phyloP scores from a whole-genome alignment of 2,797 vertebrate species.

The Anabas testudineus region DNA sequence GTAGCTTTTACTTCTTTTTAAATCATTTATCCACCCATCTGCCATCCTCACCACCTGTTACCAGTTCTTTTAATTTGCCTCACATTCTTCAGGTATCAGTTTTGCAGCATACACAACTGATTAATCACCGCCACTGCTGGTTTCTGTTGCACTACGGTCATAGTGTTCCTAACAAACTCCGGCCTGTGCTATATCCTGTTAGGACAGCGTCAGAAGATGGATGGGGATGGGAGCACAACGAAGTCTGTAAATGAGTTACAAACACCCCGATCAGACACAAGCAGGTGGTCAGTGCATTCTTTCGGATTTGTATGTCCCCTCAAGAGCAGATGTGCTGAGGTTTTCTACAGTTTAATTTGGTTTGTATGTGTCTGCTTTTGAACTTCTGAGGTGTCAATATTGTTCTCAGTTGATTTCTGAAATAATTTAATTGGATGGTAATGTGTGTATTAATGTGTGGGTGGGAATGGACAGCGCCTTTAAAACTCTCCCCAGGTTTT shows the following conservation, averaged over 20 bases:
- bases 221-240: not conserved
- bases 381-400: not conserved
- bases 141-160: conserved; percentile 1
- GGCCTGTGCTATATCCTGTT: not conserved
- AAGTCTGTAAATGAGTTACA: not conserved
- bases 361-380: not conserved
- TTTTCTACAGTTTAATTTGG: not conserved
- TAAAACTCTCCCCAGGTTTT: conserved; percentile 47
- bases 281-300: not conserved
- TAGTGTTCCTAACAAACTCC: not conserved
- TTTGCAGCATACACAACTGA: not conserved
- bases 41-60: conserved; percentile 1
- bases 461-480: conserved; percentile 29
- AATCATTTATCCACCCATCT: conserved; percentile 10
- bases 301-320: not conserved
- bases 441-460: conserved; percentile 24
- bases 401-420: conserved; percentile 2
- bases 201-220: not conserved
- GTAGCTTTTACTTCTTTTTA: not conserved
- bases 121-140: not conserved
- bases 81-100: not conserved
- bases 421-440: conserved; percentile 12
- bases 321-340: not conserved
- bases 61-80: not conserved
- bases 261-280: not conserved